These are phyloP conservation scores for Mus pahari DNA, from an alignment of 2,113 vertebrate species.

Conservation along the genomic window DNA sequence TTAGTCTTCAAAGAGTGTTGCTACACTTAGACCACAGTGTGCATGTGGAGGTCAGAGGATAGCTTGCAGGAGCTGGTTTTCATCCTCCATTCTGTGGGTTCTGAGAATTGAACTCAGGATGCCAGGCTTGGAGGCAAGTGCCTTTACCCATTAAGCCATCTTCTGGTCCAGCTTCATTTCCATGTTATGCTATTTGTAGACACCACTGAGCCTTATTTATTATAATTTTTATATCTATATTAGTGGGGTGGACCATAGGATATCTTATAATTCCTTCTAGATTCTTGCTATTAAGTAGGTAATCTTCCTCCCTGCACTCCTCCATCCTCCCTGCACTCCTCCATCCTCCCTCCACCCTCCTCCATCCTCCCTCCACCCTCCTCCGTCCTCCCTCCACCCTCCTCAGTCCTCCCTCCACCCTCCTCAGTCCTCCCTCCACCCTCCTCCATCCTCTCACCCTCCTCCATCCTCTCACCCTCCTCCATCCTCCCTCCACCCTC, in stretches of 20 bases:
- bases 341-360: background rate
- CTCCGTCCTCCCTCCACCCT: background rate
- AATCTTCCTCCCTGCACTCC: background rate
- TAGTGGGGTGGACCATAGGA: background rate
- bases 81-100: background rate
- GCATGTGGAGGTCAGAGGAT: background rate
- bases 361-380: background rate
- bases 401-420: background rate
- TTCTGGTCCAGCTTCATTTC: background rate
- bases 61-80: background rate
- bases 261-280: background rate
- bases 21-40: background rate
- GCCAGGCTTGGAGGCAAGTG: background rate
- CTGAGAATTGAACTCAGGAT: background rate
- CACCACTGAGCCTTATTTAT: background rate
- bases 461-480: background rate
- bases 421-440: background rate
- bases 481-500: background rate
- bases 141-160: background rate
- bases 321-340: background rate
- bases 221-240: background rate
- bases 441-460: too few species aligned
- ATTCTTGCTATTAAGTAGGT: background rate
- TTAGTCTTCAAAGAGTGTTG: background rate
- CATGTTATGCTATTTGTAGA: background rate